Percentiles rank a stretch among this genome's conserved stretches.
Conservation (phyloP, 2,888 invertebrate species). For the Dicroscelio sp. region DNA sequence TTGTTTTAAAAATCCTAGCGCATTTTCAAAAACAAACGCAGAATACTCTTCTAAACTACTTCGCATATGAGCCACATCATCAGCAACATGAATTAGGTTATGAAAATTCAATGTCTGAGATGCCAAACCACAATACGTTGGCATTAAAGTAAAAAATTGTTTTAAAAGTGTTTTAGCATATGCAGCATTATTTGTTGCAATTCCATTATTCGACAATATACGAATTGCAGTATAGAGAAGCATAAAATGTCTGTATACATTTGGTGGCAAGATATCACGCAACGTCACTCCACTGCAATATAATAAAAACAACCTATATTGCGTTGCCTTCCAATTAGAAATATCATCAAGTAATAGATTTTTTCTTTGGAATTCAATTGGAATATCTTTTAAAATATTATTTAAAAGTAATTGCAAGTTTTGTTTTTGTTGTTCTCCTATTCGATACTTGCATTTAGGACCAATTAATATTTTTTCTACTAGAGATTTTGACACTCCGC, state of each 20-base stretch:
- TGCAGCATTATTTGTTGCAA: not conserved
- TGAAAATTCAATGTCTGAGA: slow-evolving; percentile 9
- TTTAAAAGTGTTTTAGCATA: not conserved
- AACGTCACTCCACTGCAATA: not conserved
- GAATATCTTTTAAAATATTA: too few relatives aligned
- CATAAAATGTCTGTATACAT: not conserved
- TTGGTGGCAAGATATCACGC: not conserved
- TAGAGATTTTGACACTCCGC: too few relatives aligned
- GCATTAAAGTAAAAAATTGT: slow-evolving; percentile 4
- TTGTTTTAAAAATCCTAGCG: slow-evolving; percentile 25
- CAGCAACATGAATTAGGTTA: slow-evolving; percentile 24
- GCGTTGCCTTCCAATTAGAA: not conserved
- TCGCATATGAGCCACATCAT: slow-evolving; percentile 29
- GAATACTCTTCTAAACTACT: slow-evolving; percentile 36
- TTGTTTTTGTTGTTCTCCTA: too few relatives aligned
- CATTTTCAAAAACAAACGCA: slow-evolving; percentile 50
- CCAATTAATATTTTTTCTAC: too few relatives aligned
- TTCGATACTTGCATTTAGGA: too few relatives aligned
- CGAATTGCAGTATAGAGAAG: not conserved
- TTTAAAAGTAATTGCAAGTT: too few relatives aligned
- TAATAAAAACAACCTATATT: slow-evolving; percentile 23
- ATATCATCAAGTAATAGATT: not conserved
- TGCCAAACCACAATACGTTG: not conserved
- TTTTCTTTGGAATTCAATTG: slow-evolving; percentile 16
- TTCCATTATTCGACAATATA: not conserved